Percentiles rank a stretch among this genome's conserved stretches.
Conservation (phyloP, 1,140 invertebrate species). For the Nasonia longicornis region DNA sequence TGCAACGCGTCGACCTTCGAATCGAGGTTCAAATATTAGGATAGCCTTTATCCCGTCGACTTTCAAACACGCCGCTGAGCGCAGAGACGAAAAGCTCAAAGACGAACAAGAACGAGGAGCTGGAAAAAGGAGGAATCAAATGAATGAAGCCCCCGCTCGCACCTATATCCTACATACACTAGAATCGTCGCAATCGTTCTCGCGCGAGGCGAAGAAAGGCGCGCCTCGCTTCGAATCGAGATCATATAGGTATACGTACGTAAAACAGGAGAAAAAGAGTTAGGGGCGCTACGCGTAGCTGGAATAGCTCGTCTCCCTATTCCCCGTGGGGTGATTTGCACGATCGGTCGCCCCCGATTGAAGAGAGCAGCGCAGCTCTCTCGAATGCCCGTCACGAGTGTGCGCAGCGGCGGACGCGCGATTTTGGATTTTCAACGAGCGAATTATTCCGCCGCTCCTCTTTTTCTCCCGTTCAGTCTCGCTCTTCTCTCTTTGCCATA, state of each 20-base stretch:
- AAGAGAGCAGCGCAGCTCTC: background rate
- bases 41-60: too few relatives aligned
- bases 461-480: background rate
- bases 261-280: slow-evolving; percentile 17
- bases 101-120: background rate
- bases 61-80: background rate
- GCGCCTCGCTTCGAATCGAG: too few relatives aligned
- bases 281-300: background rate
- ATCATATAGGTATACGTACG: background rate
- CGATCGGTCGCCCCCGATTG: background rate
- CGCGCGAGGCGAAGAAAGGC: background rate
- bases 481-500: background rate
- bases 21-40: too few relatives aligned
- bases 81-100: background rate
- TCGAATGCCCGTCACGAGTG: slow-evolving; percentile 25
- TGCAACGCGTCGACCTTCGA: too few relatives aligned
- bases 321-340: slow-evolving; percentile 38
- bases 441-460: slow-evolving; percentile 2
- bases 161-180: background rate
- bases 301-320: slow-evolving; percentile 23
- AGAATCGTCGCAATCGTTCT: background rate
- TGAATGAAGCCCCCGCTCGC: background rate
- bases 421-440: slow-evolving; percentile 39
- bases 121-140: background rate
- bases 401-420: background rate